phyloP scores from a whole-genome alignment of 1,140 invertebrate genomes.

The Coelopa frigida region DNA sequence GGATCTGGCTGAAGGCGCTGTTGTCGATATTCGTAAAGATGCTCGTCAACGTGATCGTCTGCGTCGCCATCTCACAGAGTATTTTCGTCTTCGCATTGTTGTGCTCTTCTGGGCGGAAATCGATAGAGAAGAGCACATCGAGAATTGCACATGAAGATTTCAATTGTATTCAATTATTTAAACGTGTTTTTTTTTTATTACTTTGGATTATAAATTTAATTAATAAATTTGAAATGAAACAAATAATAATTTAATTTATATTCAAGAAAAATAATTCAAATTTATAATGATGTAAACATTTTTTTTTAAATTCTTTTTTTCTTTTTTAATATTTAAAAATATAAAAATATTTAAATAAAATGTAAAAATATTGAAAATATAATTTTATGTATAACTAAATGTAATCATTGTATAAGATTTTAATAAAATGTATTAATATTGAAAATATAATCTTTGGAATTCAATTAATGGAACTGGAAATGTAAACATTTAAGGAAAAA shows the following conservation, averaged over 20 bases:
- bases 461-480: no score
- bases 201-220: neutral
- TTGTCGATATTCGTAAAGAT: slow-evolving; percentile 39
- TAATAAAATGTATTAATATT: no score
- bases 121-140: no score
- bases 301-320: neutral
- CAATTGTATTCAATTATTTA: no score
- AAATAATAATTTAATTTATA: neutral
- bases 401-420: no score
- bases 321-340: neutral
- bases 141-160: no score
- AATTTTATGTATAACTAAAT: neutral
- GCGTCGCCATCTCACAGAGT: slow-evolving; percentile 43
- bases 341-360: neutral
- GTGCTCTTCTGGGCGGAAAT: slow-evolving; percentile 20
- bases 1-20: slow-evolving; percentile 37
- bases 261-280: no score
- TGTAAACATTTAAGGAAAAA: no score
- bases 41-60: slow-evolving; percentile 36
- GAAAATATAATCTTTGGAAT: no score
- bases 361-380: neutral
- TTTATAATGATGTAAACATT: no score
- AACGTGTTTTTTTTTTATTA: no score
- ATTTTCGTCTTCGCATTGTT: slow-evolving; percentile 30
- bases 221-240: neutral